Evolutionary conservation across 2,113 vertebrate species (phyloP), one percentile per base, ranked within the genome.

Genomic region (Mormoops blainvillei): DNA sequence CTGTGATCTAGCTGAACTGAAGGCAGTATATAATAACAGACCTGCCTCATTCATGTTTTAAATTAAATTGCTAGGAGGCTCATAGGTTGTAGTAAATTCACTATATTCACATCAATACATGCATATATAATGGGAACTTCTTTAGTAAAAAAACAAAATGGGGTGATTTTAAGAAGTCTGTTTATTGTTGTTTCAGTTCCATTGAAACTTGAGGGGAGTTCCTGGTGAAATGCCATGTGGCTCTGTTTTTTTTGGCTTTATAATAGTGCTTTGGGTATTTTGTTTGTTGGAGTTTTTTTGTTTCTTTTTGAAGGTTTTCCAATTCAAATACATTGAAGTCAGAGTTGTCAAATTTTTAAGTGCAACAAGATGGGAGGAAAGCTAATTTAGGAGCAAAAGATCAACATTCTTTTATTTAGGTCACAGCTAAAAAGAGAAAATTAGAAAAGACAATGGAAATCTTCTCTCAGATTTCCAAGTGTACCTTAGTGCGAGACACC

Each of bases 41-140:
- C 14, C 87, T 61, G 22, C 4, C 28, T 85, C 52, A 81, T 16
- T 71, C 78, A 83, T 61, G 81, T 68, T 77, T 85, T 70, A 88
- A 56, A 45, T 78, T 26, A 93, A 82, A 73, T 91, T 56, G n/a
- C 41, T 87, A 54, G 26, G 5, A 91, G 0, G 5, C 24, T 54
- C 45, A 87, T 36, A 94, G 33, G 14, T 54, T 50, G 13, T 22
- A 41, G 22, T 28, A 63, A 7, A 56, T 28, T 38, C 67, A 73
- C 24, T 61, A 3, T 68, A 52, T 16, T 41, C 48, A 31, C 4
- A 63, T 43, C 65, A 87, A 52, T 31, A 74, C 1, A 78, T 19
- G 48, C 45, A 10, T 13, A 73, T 28, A 56, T 0, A 33, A 65
- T 33, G 41, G 38, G 45, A 65, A 56, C 10, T 58, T 90, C 38